These are phyloP conservation scores for Gavialis gangeticus DNA, from an alignment of 2,113 vertebrate species.

Conservation along the genomic window DNA sequence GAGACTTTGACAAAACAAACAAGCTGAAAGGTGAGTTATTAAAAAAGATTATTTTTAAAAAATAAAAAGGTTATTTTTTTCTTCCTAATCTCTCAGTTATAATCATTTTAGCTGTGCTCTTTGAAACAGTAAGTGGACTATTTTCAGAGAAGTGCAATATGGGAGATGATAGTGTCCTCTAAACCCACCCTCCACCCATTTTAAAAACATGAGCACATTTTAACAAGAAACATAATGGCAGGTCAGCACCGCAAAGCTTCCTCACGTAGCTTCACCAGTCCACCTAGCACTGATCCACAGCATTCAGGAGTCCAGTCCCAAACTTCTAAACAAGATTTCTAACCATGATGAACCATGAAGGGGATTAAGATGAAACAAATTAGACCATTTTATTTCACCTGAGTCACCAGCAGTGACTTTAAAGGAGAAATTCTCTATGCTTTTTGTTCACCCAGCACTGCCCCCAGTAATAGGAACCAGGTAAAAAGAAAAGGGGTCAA, in stretches of 20 bases:
- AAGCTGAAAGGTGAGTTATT: not conserved
- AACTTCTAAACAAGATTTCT: conserved; percentile 24
- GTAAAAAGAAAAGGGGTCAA: not conserved
- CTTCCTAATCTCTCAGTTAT: not conserved
- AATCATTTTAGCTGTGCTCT: not conserved
- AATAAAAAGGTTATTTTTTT: not conserved
- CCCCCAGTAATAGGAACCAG: not conserved
- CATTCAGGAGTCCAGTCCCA: not conserved
- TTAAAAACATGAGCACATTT: not conserved
- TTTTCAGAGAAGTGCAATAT: not conserved
- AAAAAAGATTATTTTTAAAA: not conserved
- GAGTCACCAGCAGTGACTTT: conserved; percentile 17
- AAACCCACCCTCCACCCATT: not conserved
- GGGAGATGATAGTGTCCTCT: not conserved
- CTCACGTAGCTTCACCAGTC: not conserved
- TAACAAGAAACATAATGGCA: not conserved
- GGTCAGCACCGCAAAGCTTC: not conserved
- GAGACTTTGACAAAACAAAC: not conserved
- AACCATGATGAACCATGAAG: not conserved
- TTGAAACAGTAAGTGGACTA: not conserved
- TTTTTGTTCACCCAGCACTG: not conserved
- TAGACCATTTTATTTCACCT: conserved; percentile 21
- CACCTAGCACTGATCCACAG: not conserved
- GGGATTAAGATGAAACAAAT: conserved; percentile 38
- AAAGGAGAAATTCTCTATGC: conserved; percentile 16